A percentile compares a stretch with the other conserved stretches of the same genome.
Conservation (phyloP, 2,113 vertebrate genomes). For the Columbina picui region DNA sequence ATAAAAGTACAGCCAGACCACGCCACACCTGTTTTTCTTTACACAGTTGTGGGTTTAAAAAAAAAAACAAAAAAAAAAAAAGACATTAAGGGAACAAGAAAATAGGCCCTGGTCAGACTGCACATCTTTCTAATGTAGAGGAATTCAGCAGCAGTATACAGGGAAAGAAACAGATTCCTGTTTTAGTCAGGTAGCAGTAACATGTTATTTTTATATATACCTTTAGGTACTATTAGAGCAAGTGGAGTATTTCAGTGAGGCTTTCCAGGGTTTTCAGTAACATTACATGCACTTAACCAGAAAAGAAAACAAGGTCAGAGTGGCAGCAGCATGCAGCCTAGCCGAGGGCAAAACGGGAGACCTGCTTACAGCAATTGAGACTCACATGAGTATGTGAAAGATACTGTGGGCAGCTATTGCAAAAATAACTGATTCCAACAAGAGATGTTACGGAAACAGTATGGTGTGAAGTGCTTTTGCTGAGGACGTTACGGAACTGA, state of each 20-base stretch:
- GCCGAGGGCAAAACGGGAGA: not conserved
- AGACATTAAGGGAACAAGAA: not conserved
- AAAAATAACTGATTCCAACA: not conserved
- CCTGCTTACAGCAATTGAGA: not conserved
- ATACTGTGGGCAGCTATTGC: not conserved
- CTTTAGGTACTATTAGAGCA: not conserved
- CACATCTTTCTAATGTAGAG: not conserved
- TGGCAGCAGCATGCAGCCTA: not conserved
- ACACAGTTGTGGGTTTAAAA: not conserved
- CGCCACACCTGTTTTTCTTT: constrained; percentile 39
- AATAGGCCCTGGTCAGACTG: not conserved
- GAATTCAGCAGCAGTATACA: not conserved
- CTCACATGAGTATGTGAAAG: not conserved
- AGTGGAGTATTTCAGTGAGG: not conserved
- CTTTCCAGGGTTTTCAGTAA: not conserved
- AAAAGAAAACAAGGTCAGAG: not conserved
- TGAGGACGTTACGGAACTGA: not conserved
- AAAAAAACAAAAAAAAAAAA: too few species aligned
- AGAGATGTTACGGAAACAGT: not conserved
- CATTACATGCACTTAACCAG: not conserved
- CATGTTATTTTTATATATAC: not conserved
- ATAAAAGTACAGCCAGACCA: constrained; percentile 48
- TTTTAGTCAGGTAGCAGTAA: not conserved
- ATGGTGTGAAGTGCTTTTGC: not conserved
- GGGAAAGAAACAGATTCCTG: not conserved